These are phyloP conservation scores for Linepithema humile DNA, from an alignment of 1,140 invertebrate genomes.

Conservation along the genomic window DNA sequence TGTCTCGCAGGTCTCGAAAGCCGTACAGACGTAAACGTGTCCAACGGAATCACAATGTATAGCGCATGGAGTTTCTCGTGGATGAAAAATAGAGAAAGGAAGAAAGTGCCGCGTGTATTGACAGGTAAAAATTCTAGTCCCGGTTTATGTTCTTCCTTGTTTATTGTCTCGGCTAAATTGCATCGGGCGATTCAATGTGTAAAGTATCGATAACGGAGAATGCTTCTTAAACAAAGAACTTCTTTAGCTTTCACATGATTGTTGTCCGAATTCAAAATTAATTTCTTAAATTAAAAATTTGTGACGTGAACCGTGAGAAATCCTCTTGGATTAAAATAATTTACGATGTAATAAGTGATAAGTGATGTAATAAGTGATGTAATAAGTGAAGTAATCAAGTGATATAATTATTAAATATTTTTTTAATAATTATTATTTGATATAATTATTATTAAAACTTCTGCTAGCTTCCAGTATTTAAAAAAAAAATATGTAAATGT, in stretches of 20 bases:
- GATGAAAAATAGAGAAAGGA: conserved; percentile 37
- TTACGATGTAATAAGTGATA: not conserved
- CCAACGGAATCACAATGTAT: conserved; percentile 47
- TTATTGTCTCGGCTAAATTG: conserved; percentile 34
- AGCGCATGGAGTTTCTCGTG: conserved; percentile 41
- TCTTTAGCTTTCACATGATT: not conserved
- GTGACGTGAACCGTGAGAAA: not conserved
- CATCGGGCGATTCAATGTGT: not conserved
- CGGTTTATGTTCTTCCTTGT: conserved; percentile 32
- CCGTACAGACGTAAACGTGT: conserved; percentile 44
- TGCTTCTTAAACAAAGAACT: not conserved
- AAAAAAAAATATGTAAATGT: too few species aligned
- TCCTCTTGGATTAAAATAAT: not conserved
- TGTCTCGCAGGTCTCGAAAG: conserved; percentile 48
- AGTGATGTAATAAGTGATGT: too few species aligned
- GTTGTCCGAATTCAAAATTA: not conserved
- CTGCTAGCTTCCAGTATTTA: not conserved
- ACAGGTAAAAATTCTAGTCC: conserved; percentile 20
- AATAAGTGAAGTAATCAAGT: too few species aligned
- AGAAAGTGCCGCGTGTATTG: conserved; percentile 13
- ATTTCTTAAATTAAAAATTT: not conserved
- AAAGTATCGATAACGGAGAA: not conserved
- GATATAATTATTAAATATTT: too few species aligned
- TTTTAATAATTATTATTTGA: too few species aligned
- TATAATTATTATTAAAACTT: not conserved